Evolutionary conservation across 2,888 invertebrate genomes (phyloP).

Genomic region (Teleogryllus oceanicus): DNA sequence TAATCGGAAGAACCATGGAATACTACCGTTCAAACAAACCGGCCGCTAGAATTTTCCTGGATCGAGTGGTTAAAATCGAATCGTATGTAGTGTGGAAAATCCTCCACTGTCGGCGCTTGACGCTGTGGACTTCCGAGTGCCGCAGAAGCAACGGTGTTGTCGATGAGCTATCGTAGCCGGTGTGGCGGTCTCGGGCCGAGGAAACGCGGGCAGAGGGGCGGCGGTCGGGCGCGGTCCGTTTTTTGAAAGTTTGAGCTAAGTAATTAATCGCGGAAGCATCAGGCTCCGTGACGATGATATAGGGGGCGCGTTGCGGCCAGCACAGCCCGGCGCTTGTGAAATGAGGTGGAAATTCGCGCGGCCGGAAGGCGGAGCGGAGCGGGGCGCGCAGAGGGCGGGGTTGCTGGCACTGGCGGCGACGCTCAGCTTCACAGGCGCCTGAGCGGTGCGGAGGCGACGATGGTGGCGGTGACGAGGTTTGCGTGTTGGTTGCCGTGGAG

Average conservation of each 20-base stretch:
- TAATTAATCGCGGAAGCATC: conserved; percentile 4
- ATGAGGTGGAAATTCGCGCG: conserved; percentile 1
- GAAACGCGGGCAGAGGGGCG: neutral
- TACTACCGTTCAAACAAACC: too few relatives aligned
- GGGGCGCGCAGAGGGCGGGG: neutral
- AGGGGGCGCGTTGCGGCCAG: neutral
- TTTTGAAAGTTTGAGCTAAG: neutral
- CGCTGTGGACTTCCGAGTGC: too few relatives aligned
- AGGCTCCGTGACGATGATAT: conserved; percentile 7
- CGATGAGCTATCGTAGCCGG: too few relatives aligned
- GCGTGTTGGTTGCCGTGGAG: too few relatives aligned
- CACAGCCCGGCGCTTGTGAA: neutral
- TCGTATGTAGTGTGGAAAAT: too few relatives aligned
- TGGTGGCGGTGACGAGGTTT: too few relatives aligned
- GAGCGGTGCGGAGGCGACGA: neutral
- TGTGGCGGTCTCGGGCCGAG: neutral
- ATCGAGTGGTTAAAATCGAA: too few relatives aligned
- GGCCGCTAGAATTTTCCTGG: too few relatives aligned
- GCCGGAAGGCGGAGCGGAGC: neutral
- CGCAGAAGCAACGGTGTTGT: too few relatives aligned
- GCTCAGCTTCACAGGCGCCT: neutral
- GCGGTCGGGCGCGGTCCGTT: neutral
- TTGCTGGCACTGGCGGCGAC: neutral
- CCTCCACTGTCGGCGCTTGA: too few relatives aligned
- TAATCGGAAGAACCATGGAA: too few relatives aligned